Evolutionary conservation across 2,113 vertebrate species (phyloP), one percentile per base, ranked within the genome.

Genomic region (Sceloporus undulatus): DNA sequence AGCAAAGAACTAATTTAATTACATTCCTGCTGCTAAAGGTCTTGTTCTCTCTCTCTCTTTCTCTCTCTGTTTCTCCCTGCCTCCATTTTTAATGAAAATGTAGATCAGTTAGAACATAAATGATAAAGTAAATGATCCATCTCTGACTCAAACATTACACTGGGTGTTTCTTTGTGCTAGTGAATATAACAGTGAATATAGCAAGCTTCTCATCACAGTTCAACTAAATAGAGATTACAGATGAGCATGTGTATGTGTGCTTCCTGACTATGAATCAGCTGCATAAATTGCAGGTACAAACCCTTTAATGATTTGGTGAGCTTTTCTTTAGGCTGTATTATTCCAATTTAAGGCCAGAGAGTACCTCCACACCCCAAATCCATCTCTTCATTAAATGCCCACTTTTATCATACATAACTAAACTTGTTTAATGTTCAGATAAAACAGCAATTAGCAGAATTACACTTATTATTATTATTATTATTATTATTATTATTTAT

Each of bases 1-100:
- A 93, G 89, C 83, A 81, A 86, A 91, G 92, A 94, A 89, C 82
- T 94, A 88, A 94, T 94, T 94, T 87, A 87, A 89, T 94, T 94
- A 94, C 85, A 76, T 14, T 94, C 34, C 21, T 87, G 52, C 18
- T 92, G 78, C 85, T 93, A 87, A 90, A 88, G 89, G 84, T 91
- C 90, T 91, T 29, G 10, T 8, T 56, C n/a, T 38, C 29, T 62
- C 13, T 62, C 14, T 62, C 14, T 62, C 10, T 59, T 2, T 59
- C 48, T 68, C 59, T 66, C 23, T 77, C 16, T 23, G 6, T 82
- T 29, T 73, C 29, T 40, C 3, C 78, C 5, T 78, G 87, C 84
- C 9, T 34, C n/a, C 23, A 70, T 89, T 90, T 66, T 77, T 38
- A n/a, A 40, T n/a, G 68, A 56, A 92, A 77, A 25, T 85, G 85